Conservation (phyloP, 92 coral and sea anemone genomes). For the Muricea muricata region DNA sequence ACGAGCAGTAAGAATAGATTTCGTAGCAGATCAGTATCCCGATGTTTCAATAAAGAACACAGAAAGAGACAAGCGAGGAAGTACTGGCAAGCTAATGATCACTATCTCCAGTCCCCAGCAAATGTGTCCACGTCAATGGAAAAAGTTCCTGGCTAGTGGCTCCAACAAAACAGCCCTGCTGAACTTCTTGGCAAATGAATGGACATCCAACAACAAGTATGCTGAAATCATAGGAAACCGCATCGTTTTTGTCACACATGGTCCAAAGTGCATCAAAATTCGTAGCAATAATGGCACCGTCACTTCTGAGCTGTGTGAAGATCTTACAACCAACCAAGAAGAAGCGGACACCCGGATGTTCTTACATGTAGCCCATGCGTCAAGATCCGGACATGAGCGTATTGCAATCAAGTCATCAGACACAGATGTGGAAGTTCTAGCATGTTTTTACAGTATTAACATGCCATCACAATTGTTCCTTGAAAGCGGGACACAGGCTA, state of each 20-base stretch:
- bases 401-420: conserved; percentile 58
- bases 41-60: conserved; percentile 65
- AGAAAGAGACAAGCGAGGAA: conserved; percentile 60
- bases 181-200: conserved; percentile 53
- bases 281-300: conserved; percentile 53
- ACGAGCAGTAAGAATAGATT: conserved; percentile 58
- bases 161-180: conserved; percentile 57
- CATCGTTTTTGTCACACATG: conserved; percentile 33
- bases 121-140: conserved; percentile 69
- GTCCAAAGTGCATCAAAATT: conserved; percentile 44
- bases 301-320: no score
- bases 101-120: conserved; percentile 67
- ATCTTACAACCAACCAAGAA: conserved; percentile 57
- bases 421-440: conserved; percentile 64
- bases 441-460: conserved; percentile 54
- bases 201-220: no score
- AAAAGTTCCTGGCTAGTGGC: conserved; percentile 56
- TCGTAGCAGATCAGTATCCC: conserved; percentile 68
- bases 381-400: conserved; percentile 19
- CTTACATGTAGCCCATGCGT: conserved; percentile 68
- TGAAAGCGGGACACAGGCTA: conserved; percentile 64
- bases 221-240: no score
- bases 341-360: conserved; percentile 73
- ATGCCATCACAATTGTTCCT: conserved; percentile 35
- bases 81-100: conserved; percentile 47